Conservation (phyloP, 2,113 vertebrate genomes). For the Lampris megalopsis region DNA sequence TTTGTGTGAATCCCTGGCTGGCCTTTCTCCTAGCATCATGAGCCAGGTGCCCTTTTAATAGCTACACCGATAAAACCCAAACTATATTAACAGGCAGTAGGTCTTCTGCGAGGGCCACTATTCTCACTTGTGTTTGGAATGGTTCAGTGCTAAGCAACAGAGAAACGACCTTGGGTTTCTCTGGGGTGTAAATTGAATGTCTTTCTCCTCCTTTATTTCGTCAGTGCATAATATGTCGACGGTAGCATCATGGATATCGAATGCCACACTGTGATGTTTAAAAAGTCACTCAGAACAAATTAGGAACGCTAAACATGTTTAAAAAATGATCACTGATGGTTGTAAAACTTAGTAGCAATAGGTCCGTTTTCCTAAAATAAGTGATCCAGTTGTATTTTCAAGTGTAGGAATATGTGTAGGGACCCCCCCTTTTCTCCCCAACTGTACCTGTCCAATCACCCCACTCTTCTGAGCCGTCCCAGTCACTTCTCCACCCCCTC, state of each 20-base stretch:
- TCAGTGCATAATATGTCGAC: constrained; percentile 34
- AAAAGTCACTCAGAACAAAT: neutral
- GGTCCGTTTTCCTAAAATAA: too few relatives aligned
- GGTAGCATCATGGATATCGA: constrained; percentile 7
- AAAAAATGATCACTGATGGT: neutral
- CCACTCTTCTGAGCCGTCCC: too few relatives aligned
- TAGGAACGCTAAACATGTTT: neutral
- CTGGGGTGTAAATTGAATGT: constrained; percentile 49
- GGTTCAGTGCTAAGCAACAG: constrained; percentile 44
- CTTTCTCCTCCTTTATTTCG: constrained; percentile 43
- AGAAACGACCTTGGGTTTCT: constrained; percentile 57
- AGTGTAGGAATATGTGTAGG: too few relatives aligned
- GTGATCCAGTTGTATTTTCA: too few relatives aligned
- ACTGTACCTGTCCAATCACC: too few relatives aligned
- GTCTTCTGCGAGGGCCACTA: constrained; percentile 41
- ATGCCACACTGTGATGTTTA: constrained; percentile 6
- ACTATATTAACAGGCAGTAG: constrained; percentile 52
- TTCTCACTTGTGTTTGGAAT: constrained; percentile 35
- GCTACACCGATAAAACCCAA: constrained; percentile 50
- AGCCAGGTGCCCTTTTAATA: constrained; percentile 64
- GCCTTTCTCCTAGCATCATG: constrained; percentile 54
- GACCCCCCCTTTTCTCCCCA: too few relatives aligned
- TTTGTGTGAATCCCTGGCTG: constrained; percentile 43
- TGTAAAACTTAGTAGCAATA: constrained; percentile 7
- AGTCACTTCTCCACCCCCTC: too few relatives aligned